phyloP scores from a whole-genome alignment of 2,888 invertebrate species.

The Drosophila tanythrix region DNA sequence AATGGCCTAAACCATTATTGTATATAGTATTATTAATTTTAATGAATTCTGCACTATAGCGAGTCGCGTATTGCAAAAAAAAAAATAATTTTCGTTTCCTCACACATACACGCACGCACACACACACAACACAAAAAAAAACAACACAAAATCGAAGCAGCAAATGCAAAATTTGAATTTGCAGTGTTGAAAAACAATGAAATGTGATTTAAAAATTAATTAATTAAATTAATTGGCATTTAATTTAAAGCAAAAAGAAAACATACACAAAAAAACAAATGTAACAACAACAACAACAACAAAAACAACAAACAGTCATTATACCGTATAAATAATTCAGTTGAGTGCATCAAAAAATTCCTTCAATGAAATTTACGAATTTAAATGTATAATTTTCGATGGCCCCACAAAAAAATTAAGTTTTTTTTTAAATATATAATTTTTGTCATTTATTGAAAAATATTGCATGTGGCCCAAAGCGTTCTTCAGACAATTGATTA shows the following conservation, averaged over 20 bases:
- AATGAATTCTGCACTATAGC: conserved; percentile 66
- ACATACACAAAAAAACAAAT: conserved; percentile 43
- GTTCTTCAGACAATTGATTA: conserved; percentile 42
- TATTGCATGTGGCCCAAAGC: conserved; percentile 36
- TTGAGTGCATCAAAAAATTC: conserved; percentile 72
- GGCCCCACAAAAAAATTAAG: conserved; percentile 34
- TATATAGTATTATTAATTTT: conserved; percentile 83
- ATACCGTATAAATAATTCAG: conserved; percentile 73
- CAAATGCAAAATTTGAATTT: conserved; percentile 63
- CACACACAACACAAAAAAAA: conserved; percentile 53
- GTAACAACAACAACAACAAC: conserved; percentile 46
- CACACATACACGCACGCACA: conserved; percentile 56
- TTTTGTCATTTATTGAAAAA: conserved; percentile 24
- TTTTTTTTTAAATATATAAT: conserved; percentile 5
- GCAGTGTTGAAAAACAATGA: conserved; percentile 82
- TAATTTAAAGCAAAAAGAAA: conserved; percentile 68
- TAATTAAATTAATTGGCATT: conserved; percentile 82
- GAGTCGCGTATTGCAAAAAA: conserved; percentile 56
- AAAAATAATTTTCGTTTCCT: conserved; percentile 65
- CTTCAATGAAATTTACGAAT: conserved; percentile 80
- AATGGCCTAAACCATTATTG: conserved; percentile 71
- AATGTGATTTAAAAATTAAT: conserved; percentile 84
- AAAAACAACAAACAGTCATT: conserved; percentile 73
- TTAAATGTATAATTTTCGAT: conserved; percentile 68
- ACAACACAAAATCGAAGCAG: conserved; percentile 65